These are phyloP conservation scores for Stigmatopora nigra DNA, from an alignment of 2,113 vertebrate species.

Conservation along the genomic window DNA sequence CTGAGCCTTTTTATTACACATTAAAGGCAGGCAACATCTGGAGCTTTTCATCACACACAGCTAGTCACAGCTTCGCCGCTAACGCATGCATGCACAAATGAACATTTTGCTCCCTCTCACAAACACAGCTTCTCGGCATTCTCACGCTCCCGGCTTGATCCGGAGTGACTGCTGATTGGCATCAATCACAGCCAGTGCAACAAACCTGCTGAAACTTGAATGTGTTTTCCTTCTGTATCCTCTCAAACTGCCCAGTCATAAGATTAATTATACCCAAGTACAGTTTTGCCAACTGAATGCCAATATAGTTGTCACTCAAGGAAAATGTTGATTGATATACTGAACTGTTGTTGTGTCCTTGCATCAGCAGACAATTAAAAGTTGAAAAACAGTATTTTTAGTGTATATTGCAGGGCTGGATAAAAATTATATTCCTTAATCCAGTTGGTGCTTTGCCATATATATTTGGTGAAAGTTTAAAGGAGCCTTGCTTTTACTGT, in stretches of 20 bases:
- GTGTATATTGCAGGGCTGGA: neutral
- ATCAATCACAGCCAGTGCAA: constrained; percentile 41
- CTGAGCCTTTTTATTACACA: constrained; percentile 85
- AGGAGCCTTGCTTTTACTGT: neutral
- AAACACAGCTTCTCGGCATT: constrained; percentile 50
- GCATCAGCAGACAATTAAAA: constrained; percentile 12
- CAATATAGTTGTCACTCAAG: constrained; percentile 53
- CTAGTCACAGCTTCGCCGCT: constrained; percentile 60
- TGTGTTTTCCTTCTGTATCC: constrained; percentile 42
- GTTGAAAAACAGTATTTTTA: neutral
- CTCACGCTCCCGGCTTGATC: constrained; percentile 69
- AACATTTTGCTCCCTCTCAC: constrained; percentile 40
- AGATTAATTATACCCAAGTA: constrained; percentile 64
- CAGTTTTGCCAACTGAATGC: constrained; percentile 41
- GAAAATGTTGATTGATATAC: constrained; percentile 37
- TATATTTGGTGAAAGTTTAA: neutral
- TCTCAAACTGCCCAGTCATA: constrained; percentile 43
- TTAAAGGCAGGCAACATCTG: constrained; percentile 85
- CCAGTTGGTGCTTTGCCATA: neutral
- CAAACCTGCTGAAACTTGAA: constrained; percentile 54
- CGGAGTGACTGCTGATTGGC: constrained; percentile 67
- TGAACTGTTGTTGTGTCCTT: constrained; percentile 10
- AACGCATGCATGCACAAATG: constrained; percentile 60
- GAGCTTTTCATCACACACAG: constrained; percentile 75
- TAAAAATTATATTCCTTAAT: constrained; percentile 4